phyloP scores from a whole-genome alignment of 2,888 invertebrate species.

The Bugulina stolonifera region DNA sequence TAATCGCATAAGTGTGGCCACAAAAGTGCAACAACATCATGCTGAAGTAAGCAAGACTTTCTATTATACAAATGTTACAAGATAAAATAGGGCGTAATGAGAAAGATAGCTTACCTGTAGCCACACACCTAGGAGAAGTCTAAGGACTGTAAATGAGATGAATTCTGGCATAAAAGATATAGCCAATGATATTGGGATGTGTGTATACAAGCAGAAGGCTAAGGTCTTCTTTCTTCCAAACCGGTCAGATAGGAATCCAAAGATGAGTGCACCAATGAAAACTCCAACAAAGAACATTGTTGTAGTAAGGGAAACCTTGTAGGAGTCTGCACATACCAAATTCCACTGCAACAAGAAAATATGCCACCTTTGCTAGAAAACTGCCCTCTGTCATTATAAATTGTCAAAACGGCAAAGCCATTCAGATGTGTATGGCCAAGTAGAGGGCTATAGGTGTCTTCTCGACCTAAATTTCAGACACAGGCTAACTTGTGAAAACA shows the following conservation, averaged over 20 bases:
- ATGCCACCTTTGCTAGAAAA: not conserved
- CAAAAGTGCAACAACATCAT: too few species aligned
- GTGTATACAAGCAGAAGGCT: slow-evolving; percentile 2
- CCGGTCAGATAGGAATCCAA: slow-evolving; percentile 28
- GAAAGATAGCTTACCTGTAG: not conserved
- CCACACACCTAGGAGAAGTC: slow-evolving; percentile 14
- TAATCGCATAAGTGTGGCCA: too few species aligned
- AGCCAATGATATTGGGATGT: slow-evolving; percentile 12
- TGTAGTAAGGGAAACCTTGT: slow-evolving; percentile 22
- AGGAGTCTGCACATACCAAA: slow-evolving; percentile 28
- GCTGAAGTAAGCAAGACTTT: too few species aligned
- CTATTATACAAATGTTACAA: too few species aligned
- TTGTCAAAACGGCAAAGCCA: not conserved
- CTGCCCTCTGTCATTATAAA: not conserved
- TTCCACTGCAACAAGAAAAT: slow-evolving; percentile 26
- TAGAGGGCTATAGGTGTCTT: too few species aligned
- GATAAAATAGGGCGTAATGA: too few species aligned
- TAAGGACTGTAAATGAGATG: not conserved
- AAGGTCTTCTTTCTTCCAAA: slow-evolving; percentile 29
- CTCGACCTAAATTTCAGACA: too few species aligned
- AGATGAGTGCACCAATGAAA: slow-evolving; percentile 28
- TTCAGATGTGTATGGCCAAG: not conserved
- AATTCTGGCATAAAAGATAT: slow-evolving; percentile 21
- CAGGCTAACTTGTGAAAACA: too few species aligned
- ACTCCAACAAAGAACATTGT: slow-evolving; percentile 29